These are phyloP conservation scores for Dryocosmus kuriphilus DNA, from an alignment of 2,888 invertebrate species.

Conservation along the genomic window DNA sequence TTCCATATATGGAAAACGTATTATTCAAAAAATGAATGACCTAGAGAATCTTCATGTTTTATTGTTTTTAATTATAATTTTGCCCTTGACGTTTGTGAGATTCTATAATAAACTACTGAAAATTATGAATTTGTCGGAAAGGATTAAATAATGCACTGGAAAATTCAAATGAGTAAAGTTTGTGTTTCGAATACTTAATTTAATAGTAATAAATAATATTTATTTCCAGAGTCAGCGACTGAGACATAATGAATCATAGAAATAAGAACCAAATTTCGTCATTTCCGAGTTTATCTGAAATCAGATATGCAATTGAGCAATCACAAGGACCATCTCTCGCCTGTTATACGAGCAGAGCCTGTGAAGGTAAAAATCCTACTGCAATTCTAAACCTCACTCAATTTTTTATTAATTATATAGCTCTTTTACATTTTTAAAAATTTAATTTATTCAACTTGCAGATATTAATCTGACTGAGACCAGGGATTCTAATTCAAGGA, in stretches of 20 bases:
- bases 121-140: no score
- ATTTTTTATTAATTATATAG: no score
- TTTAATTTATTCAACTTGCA: background rate
- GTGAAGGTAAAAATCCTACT: background rate
- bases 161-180: background rate
- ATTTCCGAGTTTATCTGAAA: background rate
- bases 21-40: no score
- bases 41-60: no score
- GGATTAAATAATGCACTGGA: no score
- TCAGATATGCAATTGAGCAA: background rate
- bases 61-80: no score
- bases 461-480: background rate
- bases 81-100: no score
- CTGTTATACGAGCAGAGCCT: background rate
- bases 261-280: background rate
- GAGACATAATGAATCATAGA: background rate
- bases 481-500: slow-evolving; percentile 10
- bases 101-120: no score
- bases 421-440: background rate
- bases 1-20: no score
- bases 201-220: background rate
- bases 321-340: background rate
- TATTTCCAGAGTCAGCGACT: background rate
- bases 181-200: background rate
- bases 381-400: no score